Evolutionary conservation across 1,140 invertebrate genomes (phyloP), one percentile per base, ranked within the genome.

Genomic region (Caenorhabditis briggsae): DNA sequence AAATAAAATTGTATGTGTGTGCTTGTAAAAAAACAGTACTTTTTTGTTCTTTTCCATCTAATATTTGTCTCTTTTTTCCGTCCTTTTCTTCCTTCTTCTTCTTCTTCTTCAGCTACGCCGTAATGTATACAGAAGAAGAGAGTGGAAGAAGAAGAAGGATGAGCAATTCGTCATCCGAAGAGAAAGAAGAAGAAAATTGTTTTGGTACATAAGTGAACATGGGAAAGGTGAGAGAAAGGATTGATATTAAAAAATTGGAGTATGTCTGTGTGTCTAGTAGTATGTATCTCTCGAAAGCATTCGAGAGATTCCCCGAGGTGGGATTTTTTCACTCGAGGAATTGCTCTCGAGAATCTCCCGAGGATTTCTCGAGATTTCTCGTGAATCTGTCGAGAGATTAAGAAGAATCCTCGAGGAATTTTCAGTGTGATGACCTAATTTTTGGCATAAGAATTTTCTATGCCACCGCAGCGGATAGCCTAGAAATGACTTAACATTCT

Each of bases 101-200:
- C 46, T 78, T 46, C n/a, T 0, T 14, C 3, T 50, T 48, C 11
- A 23, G 9, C 20, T 64, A 23, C 61, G 61, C 61, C 61, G 61
- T 65, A 65, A 65, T 55, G 50, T 82, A 82, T 82, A 82, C 43
- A 82, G 50, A 82, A 33, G 74, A 48, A n/a, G 18, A 16, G 33
- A 33, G 18, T 11, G n/a, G 23, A 33, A n/a, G 3, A 74, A 33
- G 46, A 48, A 23, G 43, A 65, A 25, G 18, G 61, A 65, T 33
- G 61, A 65, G 61, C 61, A 65, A 55, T 82, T 82, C 74, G 50
- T 82, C 50, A 82, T 74, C 41, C 33, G 70, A 33, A 33, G 18
- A 64, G 20, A 16, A 33, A 41, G 20, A 33, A 14, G 12, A 33
- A 14, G 61, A 41, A 41, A 65, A 65, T 65, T 65, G 61, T 65